These are phyloP conservation scores for Lomographa bimaculata DNA, from an alignment of 2,888 invertebrate genomes.

Conservation along the genomic window DNA sequence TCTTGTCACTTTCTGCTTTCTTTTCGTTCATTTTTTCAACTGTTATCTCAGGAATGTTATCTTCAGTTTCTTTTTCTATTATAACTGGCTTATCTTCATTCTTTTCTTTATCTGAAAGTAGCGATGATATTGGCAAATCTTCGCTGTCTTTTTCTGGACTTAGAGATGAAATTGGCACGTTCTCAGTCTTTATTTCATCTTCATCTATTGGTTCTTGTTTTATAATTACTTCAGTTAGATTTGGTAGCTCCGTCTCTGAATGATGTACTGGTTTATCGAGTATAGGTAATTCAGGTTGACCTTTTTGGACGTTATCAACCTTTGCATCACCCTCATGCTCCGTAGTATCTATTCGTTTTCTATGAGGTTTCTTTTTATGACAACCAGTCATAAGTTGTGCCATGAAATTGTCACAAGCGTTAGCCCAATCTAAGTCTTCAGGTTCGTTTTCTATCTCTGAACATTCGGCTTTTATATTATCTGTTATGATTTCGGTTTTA, in stretches of 20 bases:
- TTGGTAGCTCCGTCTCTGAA: constrained; percentile 26
- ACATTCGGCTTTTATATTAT: constrained; percentile 43
- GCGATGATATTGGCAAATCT: constrained; percentile 23
- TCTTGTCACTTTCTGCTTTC: constrained; percentile 2
- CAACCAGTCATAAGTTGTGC: constrained; percentile 87
- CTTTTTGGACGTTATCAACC: constrained; percentile 29
- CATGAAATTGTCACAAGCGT: constrained; percentile 90
- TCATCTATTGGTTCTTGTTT: constrained; percentile 70
- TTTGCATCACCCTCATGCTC: constrained; percentile 45
- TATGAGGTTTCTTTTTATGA: constrained; percentile 81
- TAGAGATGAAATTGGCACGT: constrained; percentile 20
- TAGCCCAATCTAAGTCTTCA: constrained; percentile 84
- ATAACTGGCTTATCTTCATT: constrained; percentile 21
- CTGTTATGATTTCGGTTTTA: constrained; percentile 60
- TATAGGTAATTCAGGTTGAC: constrained; percentile 21
- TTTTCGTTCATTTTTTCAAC: constrained; percentile 39
- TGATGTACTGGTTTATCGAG: constrained; percentile 20
- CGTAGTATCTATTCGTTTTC: constrained; percentile 70
- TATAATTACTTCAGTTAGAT: constrained; percentile 35
- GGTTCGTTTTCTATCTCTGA: constrained; percentile 31
- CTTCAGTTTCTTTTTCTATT: constrained; percentile 40
- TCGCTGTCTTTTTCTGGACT: constrained; percentile 20
- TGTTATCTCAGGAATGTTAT: constrained; percentile 45
- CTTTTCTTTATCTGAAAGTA: constrained; percentile 12
- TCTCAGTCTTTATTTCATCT: constrained; percentile 47